Conservation (phyloP, 2,113 vertebrate genomes). For the Sinosuthora webbiana region DNA sequence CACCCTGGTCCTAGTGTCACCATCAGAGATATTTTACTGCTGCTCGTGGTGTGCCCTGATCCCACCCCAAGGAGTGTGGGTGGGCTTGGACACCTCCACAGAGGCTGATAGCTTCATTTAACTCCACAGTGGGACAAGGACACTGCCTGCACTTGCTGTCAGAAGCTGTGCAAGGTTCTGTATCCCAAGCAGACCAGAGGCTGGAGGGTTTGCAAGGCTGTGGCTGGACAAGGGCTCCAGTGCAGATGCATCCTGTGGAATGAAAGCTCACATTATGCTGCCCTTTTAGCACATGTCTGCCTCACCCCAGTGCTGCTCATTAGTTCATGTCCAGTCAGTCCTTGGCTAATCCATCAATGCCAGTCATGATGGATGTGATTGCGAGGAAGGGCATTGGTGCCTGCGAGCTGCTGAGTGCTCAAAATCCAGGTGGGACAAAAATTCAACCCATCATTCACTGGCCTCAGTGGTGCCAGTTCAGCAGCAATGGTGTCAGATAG, state of each 20-base stretch:
- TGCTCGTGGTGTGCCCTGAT: rapidly evolving
- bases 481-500: not conserved
- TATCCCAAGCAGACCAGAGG: not conserved
- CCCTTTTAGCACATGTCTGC: not conserved
- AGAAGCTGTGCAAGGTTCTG: not conserved
- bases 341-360: slow-evolving; percentile 38
- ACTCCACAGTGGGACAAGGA: not conserved
- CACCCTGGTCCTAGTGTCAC: not conserved
- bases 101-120: not conserved
- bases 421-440: slow-evolving; percentile 38
- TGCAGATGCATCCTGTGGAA: slow-evolving; percentile 11
- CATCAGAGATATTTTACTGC: not conserved
- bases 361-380: not conserved
- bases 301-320: not conserved
- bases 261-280: slow-evolving; percentile 19
- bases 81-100: not conserved
- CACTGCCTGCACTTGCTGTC: not conserved
- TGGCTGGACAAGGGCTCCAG: not conserved
- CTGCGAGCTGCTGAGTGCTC: slow-evolving; percentile 33
- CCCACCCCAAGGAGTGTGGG: not conserved
- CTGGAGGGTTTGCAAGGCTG: not conserved
- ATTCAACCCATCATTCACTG: not conserved
- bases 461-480: not conserved
- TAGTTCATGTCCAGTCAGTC: slow-evolving; percentile 31
- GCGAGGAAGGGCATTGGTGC: not conserved